A percentile compares a stretch with the other conserved stretches of the same genome.
Evolutionary conservation across 2,797 vertebrate genomes (phyloP).

Genomic region (Heteromormyrus szaboi): DNA sequence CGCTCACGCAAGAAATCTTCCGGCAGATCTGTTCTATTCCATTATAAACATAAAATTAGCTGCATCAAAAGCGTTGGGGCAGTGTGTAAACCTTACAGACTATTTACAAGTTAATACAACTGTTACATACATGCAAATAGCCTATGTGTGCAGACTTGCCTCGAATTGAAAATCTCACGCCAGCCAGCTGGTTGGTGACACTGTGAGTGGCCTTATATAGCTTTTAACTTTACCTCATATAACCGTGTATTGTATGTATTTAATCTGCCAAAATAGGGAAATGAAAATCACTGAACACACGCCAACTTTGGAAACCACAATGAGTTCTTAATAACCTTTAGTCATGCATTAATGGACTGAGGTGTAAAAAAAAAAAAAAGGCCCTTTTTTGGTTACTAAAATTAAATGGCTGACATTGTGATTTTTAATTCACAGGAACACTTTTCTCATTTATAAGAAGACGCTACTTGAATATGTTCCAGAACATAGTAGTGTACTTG

Average conservation of each 20-base stretch:
- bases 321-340: background rate
- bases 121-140: background rate
- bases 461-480: background rate
- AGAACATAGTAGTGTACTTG: background rate
- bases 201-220: background rate
- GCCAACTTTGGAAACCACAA: background rate
- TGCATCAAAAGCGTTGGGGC: background rate
- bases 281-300: conserved; percentile 4
- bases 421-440: background rate
- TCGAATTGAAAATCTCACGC: background rate
- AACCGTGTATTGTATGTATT: background rate
- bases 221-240: background rate
- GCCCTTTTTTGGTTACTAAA: background rate
- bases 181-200: background rate
- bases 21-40: background rate
- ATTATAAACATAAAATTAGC: background rate
- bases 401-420: background rate
- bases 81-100: background rate
- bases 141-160: background rate
- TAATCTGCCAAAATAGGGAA: background rate
- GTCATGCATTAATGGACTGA: background rate
- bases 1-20: background rate
- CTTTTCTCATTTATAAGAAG: background rate
- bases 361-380: background rate
- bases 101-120: background rate